Evolutionary conservation across 2,113 vertebrate genomes (phyloP), one percentile per base, ranked within the genome.

Genomic region (Odocoileus virginianus): DNA sequence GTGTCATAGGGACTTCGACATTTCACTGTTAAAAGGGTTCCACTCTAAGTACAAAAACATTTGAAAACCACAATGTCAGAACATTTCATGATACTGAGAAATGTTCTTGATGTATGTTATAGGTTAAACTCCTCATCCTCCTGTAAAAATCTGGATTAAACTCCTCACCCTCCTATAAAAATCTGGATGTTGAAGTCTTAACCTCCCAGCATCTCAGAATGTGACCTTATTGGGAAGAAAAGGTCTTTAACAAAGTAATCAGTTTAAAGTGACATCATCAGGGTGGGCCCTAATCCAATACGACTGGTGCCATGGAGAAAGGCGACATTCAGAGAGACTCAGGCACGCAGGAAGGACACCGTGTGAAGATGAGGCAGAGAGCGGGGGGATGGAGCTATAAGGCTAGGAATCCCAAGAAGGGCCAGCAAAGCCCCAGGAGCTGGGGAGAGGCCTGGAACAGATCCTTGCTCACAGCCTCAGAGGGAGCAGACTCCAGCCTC

Each of bases 261-360:
- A 27, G 36, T 28, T n/a, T 81, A 67, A 87, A 87, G 23, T 57
- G 33, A 50, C 27, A 2, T 21, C 83, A 64, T 36, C 45, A 30
- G n/a, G 33, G 16, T 92, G n/a, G 17, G 61, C 45, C 45, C 50
- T 43, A 17, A n/a, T 47, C 43, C 52, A 87, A 7, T 1, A 28
- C 16, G 21, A 43, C 54, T 8, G 21, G 11, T 33, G 54, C 76
- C 16, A 15, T 28, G 25, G 11, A 36, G 30, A 55, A 52, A 36
- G n/a, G 21, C n/a, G 2, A 54, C 52, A 16, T 36, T 36, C 7
- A 6, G 36, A 76, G n/a, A 76, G 30, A 64, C 43, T n/a, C n/a
- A 25, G 3, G 7, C 54, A 27, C 4, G 1, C 25, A 7, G 14
- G 36, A 54, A 14, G 52, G 8, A 55, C 0, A 0, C 16, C 21